Percentiles rank a stretch among this genome's conserved stretches.
These are phyloP conservation scores for Cottoperca gobio DNA, from an alignment of 2,797 vertebrate species.

Conservation along the genomic window DNA sequence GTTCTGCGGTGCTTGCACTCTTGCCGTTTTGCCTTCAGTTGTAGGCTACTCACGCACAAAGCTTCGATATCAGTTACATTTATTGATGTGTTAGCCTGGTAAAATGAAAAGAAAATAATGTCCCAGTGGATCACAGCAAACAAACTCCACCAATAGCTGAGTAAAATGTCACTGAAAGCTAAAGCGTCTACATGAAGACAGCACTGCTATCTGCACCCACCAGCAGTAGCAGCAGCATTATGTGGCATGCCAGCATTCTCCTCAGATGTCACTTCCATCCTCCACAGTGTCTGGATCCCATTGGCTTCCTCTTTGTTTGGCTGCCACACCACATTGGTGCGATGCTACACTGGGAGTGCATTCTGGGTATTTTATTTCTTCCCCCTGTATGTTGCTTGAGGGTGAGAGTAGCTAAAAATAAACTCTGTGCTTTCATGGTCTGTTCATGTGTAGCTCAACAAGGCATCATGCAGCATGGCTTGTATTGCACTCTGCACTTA, in stretches of 20 bases:
- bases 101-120: not conserved
- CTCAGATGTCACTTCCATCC: slow-evolving; percentile 55
- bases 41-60: not conserved
- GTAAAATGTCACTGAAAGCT: slow-evolving; percentile 12
- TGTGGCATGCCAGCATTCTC: slow-evolving; percentile 30
- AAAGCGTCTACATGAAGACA: not conserved
- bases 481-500: slow-evolving; percentile 13
- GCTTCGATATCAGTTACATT: slow-evolving; percentile 19
- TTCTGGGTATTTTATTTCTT: slow-evolving; percentile 68
- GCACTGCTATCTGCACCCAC: slow-evolving; percentile 37
- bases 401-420: slow-evolving; percentile 80
- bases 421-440: slow-evolving; percentile 64
- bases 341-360: slow-evolving; percentile 59
- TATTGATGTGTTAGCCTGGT: slow-evolving; percentile 10
- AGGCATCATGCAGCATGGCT: slow-evolving; percentile 57
- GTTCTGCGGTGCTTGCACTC: not conserved
- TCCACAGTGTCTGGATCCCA: slow-evolving; percentile 47
- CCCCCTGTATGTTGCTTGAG: slow-evolving; percentile 67
- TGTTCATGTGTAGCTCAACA: slow-evolving; percentile 78
- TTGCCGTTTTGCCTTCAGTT: not conserved
- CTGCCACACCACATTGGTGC: slow-evolving; percentile 57
- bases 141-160: slow-evolving; percentile 5
- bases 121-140: not conserved
- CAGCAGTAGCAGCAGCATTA: slow-evolving; percentile 37
- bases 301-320: slow-evolving; percentile 56